Base-by-base conservation (phyloP, 2,113 vertebrate genomes). In the Xenopus laevis region DNA sequence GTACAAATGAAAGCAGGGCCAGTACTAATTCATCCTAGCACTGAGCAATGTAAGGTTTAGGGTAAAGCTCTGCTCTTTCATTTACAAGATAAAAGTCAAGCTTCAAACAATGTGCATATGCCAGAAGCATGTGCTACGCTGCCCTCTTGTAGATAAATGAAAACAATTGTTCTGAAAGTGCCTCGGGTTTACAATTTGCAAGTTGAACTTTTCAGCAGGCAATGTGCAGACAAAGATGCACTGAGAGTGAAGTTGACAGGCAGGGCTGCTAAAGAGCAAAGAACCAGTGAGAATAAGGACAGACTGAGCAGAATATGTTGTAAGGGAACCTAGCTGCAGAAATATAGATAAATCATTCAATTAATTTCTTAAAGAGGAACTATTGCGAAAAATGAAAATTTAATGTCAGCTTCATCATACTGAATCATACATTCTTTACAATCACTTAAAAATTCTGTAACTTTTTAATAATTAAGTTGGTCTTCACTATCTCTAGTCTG, bases 151-250 rank as follows among this genome's bases (percentile, higher is more conserved):
- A 55, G 17, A 55, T n/a, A 65, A 44, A 74, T 74, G 23, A 68
- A 27, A 61, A 68, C 21, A 61, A 53, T 40, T 58, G 44, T 55
- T 13, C 57, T 67, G 65, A 75, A 75, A 47, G 66, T 13, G 40
- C 61, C 4, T 21, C 27, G n/a, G 30, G 58, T 18, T 44, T 68
- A 45, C 59, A 60, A 74, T 74, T 68, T 68, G 65, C 66, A 52
- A 75, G 46, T 40, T 75, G 72, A 75, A 75, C 72, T 75, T 27
- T 69, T 30, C 5, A 13, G 13, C 27, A 58, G 30, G 65, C 61
- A 40, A 68, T 69, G 15, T 40, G 9, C 21, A 18, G 53, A 55
- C 15, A n/a, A 50, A 50, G 27, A 17, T 11, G 18, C 18, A 60
- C 11, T 23, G 21, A 23, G 13, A 20, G 58, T 11, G 21, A 60